Evolutionary conservation across 2,113 vertebrate genomes (phyloP), one percentile per base, ranked within the genome.

Genomic region (Cynocephalus volans): DNA sequence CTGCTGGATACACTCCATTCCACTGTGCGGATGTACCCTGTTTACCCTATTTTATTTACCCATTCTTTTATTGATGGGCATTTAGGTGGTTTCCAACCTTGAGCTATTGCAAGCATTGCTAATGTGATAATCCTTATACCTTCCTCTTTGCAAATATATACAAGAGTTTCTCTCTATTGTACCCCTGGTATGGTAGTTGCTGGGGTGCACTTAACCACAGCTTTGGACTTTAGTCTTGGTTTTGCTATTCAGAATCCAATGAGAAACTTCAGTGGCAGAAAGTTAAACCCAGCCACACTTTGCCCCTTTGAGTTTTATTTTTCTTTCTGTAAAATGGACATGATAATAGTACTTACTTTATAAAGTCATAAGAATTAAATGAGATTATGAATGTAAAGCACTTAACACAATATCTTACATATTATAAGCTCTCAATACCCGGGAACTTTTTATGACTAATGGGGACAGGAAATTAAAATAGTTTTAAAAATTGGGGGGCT

Each of bases 241-340:
- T 92, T 95, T 70, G 48, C 85, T 45, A 52, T 85, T 91, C 65
- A n/a, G 45, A 90, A 48, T 36, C 72, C 45, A 36, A 81, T 8
- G 18, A 87, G 80, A 95, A 65, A 26, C 36, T 87, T 87, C 18
- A 70, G 12, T 65, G 7, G 83, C 31, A 65, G 75, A 79, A 92
- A 88, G 14, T 81, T 52, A 90, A 70, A 67, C 45, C 77, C 45
- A 67, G 77, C 77, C 17, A 9, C 28, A 45, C 48, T 81, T 94
- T 85, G 24, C 33, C 52, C 50, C 73, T 84, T 81, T 84, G 52
- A n/a, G 17, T 64, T 86, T 89, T 70, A 21, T 54, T 93, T 88
- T 80, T 10, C 45, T 89, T 80, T 76, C 18, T 75, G 13, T 89
- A 50, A 94, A 80, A 36, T 36, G 23, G 6, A 67, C 64, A 26